phyloP scores from a whole-genome alignment of 1,140 invertebrate genomes.

The Arctopsyche grandis region DNA sequence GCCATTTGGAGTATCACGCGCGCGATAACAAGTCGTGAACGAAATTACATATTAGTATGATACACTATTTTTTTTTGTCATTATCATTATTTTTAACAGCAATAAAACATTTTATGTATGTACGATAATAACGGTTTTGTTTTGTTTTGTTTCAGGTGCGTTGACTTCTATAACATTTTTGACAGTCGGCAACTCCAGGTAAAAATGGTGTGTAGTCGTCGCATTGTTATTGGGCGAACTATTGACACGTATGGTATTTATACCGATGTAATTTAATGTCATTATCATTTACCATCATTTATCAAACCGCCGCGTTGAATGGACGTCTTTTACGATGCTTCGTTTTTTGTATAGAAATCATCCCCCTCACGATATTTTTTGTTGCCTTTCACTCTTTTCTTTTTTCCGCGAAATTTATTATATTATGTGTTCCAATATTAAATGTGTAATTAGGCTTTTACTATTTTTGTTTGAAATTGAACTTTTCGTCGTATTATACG shows the following conservation, averaged over 20 bases:
- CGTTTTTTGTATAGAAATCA: not conserved
- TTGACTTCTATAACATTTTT: not conserved
- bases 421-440: not conserved
- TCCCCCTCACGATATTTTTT: not conserved
- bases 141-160: conserved; percentile 26
- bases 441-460: too few relatives aligned
- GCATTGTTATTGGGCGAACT: not conserved
- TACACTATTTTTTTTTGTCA: conserved; percentile 2
- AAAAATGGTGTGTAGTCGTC: not conserved
- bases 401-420: not conserved
- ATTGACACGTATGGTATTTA: not conserved
- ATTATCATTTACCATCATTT: not conserved
- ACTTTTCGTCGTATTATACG: too few relatives aligned
- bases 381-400: conserved; percentile 11
- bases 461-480: not conserved
- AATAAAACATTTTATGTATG: too few relatives aligned
- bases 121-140: conserved; percentile 8
- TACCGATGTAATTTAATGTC: not conserved
- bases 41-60: not conserved
- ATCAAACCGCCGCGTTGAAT: not conserved
- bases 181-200: not conserved
- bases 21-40: not conserved
- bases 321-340: not conserved
- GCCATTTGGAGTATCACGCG: not conserved
- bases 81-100: not conserved